Percentiles rank a stretch among this genome's conserved stretches.
Conservation (phyloP, 1,140 invertebrate species). For the Periplaneta americana region DNA sequence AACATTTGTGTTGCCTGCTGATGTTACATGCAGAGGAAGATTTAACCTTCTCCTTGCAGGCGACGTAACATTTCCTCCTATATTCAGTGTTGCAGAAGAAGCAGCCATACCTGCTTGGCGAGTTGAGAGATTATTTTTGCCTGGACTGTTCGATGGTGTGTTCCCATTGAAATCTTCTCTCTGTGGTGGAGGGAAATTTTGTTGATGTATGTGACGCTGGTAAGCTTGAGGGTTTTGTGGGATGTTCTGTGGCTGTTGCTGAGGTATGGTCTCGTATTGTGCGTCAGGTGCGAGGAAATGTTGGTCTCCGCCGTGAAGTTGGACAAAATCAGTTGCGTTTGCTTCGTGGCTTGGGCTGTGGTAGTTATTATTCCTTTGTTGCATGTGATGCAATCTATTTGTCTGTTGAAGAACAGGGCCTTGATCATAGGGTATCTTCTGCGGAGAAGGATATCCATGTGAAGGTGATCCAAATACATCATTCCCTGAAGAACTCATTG, state of each 20-base stretch:
- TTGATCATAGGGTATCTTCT: not conserved
- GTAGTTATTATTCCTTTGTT: not conserved
- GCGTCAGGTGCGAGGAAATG: slow-evolving; percentile 52
- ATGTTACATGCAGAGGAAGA: slow-evolving; percentile 23
- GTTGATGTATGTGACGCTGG: slow-evolving; percentile 29
- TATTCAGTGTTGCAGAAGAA: not conserved
- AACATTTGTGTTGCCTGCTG: slow-evolving; percentile 23
- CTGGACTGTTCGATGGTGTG: slow-evolving; percentile 21
- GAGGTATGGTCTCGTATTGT: slow-evolving; percentile 51
- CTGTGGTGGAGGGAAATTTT: not conserved
- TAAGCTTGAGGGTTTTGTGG: slow-evolving; percentile 34
- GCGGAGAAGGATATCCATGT: not conserved
- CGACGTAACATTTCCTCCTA: slow-evolving; percentile 24
- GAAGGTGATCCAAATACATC: not conserved
- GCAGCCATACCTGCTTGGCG: not conserved
- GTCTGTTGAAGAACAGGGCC: not conserved
- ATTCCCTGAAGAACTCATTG: not conserved
- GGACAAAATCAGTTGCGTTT: not conserved
- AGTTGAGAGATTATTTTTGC: not conserved
- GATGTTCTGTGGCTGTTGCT: slow-evolving; percentile 19
- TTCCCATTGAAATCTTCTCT: slow-evolving; percentile 10
- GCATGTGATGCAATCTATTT: not conserved
- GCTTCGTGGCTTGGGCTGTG: not conserved
- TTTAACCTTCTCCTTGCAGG: slow-evolving; percentile 30
- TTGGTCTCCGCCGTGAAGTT: not conserved